Evolutionary conservation across 2,888 invertebrate species (phyloP).

Genomic region (Parascotia fuliginaria): DNA sequence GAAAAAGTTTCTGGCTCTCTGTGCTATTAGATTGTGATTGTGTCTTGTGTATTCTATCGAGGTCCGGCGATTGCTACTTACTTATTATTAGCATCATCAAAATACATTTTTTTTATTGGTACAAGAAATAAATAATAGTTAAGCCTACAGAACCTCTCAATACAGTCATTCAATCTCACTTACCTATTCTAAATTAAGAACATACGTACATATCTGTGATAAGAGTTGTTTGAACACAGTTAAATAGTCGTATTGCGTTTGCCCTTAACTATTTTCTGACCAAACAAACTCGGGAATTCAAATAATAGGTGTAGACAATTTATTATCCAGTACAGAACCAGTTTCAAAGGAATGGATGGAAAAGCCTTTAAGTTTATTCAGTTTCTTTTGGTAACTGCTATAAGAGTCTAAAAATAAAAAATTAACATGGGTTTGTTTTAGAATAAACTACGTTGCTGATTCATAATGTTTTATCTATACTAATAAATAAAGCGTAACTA

Average conservation of each 20-base stretch:
- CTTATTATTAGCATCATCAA: not conserved
- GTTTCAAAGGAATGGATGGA: constrained; percentile 2
- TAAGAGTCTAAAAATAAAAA: too few relatives aligned
- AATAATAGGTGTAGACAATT: constrained; percentile 17
- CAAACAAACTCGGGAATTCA: constrained; percentile 32
- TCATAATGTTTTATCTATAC: too few relatives aligned
- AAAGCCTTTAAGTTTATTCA: not conserved
- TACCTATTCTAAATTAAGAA: constrained; percentile 32
- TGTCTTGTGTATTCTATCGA: too few relatives aligned
- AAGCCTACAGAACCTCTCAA: constrained; percentile 12
- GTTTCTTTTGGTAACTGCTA: not conserved
- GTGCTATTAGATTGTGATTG: too few relatives aligned
- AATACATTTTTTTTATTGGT: not conserved
- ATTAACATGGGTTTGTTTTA: too few relatives aligned
- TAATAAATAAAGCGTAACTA: too few relatives aligned
- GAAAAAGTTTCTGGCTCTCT: too few relatives aligned
- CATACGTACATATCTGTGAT: constrained; percentile 37
- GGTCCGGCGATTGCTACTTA: too few relatives aligned
- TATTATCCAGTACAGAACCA: constrained; percentile 12
- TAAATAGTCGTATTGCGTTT: constrained; percentile 48
- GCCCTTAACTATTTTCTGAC: constrained; percentile 42
- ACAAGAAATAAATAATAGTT: not conserved
- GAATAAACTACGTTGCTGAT: too few relatives aligned
- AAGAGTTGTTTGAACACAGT: constrained; percentile 49
- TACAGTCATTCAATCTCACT: not conserved